A percentile compares a stretch with the other conserved stretches of the same genome.
These are phyloP conservation scores for Yasuhikotakia modesta DNA, from an alignment of 2,797 vertebrate genomes.

Conservation along the genomic window DNA sequence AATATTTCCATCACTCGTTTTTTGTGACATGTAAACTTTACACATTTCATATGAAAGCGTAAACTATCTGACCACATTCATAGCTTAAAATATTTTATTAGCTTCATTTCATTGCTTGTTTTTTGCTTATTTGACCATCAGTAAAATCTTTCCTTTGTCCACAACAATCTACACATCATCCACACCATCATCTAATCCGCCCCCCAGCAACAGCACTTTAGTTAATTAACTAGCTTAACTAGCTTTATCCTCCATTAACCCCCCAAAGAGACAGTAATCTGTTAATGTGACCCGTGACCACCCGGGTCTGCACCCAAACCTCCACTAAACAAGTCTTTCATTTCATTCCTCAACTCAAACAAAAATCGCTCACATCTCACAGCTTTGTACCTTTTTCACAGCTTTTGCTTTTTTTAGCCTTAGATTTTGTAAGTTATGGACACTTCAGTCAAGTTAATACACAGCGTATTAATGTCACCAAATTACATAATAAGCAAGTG, in stretches of 20 bases:
- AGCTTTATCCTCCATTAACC: conserved; percentile 32
- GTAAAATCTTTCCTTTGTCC: not conserved
- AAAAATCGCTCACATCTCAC: not conserved
- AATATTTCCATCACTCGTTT: not conserved
- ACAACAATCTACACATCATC: not conserved
- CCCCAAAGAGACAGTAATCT: conserved; percentile 36
- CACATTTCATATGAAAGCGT: not conserved
- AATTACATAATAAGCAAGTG: no score
- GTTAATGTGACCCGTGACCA: conserved; percentile 29
- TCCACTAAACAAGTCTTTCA: not conserved
- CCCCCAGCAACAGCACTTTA: conserved; percentile 23
- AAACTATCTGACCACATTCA: not conserved
- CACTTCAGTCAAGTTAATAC: no score
- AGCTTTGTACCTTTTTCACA: not conserved
- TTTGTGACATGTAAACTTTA: not conserved
- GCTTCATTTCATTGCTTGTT: not conserved
- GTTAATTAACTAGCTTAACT: conserved; percentile 37
- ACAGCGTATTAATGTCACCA: no score
- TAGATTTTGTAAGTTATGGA: no score
- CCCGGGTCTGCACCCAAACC: conserved; percentile 26
- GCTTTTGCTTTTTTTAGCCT: no score
- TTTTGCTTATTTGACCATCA: not conserved
- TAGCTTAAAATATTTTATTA: not conserved
- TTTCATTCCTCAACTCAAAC: not conserved
- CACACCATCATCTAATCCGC: conserved; percentile 23